Percentiles rank a stretch among this genome's conserved stretches.
These are phyloP conservation scores for Phymanthus crucifer DNA, from an alignment of 92 coral and sea anemone species.

Conservation along the genomic window DNA sequence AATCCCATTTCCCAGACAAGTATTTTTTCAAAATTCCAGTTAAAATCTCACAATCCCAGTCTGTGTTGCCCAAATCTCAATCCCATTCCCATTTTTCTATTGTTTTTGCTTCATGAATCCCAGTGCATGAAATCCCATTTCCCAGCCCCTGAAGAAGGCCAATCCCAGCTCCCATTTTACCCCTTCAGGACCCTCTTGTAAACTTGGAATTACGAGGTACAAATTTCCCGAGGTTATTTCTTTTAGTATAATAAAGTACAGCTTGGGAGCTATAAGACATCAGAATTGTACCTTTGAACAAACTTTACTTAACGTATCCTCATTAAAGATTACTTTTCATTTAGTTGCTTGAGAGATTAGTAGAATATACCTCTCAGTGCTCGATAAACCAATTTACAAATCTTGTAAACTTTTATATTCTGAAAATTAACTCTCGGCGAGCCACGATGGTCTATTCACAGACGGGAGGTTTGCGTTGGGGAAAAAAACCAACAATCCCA, in stretches of 20 bases:
- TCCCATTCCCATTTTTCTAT: too few species aligned
- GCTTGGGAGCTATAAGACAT: neutral
- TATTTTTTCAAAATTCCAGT: too few species aligned
- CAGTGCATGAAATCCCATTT: too few species aligned
- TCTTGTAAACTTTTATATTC: neutral
- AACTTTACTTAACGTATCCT: neutral
- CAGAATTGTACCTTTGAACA: neutral
- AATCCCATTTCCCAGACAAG: too few species aligned
- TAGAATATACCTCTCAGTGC: constrained; percentile 6
- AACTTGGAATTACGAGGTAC: neutral
- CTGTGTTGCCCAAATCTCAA: too few species aligned
- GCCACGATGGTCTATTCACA: neutral
- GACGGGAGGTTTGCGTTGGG: neutral
- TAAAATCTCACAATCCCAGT: too few species aligned
- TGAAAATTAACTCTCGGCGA: neutral
- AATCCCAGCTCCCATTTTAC: too few species aligned
- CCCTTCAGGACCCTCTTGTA: too few species aligned
- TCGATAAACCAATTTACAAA: constrained; percentile 1
- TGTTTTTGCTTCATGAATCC: too few species aligned
- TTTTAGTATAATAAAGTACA: neutral
- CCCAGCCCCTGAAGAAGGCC: too few species aligned
- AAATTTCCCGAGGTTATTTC: neutral
- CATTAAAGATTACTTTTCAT: constrained; percentile 3
- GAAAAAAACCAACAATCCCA: neutral
- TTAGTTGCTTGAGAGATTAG: constrained; percentile 1